Conservation (phyloP, 2,797 vertebrate genomes). For the Pampus argenteus region DNA sequence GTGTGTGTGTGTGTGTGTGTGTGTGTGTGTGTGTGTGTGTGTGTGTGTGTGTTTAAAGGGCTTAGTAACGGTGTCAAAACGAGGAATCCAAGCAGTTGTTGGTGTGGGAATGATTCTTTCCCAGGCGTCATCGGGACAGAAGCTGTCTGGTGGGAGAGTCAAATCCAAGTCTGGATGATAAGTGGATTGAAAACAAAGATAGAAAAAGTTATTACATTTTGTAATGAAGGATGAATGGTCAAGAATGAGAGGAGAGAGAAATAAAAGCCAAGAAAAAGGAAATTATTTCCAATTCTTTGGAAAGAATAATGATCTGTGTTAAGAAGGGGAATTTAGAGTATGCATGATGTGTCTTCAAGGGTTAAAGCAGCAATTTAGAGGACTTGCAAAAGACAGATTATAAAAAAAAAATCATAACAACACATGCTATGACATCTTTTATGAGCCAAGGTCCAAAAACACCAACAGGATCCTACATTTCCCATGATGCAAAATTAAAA, state of each 20-base stretch:
- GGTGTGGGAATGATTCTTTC: conserved; percentile 60
- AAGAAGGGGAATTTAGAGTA: not conserved
- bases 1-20: conserved; percentile 46
- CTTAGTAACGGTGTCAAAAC: conserved; percentile 78
- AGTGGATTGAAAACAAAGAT: not conserved
- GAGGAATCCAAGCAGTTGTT: conserved; percentile 76
- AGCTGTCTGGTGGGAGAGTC: conserved; percentile 69
- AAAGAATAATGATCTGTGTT: not conserved
- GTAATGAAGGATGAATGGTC: not conserved
- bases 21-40: conserved; percentile 54
- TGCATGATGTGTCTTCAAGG: not conserved
- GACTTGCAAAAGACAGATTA: not conserved
- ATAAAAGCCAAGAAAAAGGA: not conserved
- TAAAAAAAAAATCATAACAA: not conserved
- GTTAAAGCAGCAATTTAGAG: not conserved
- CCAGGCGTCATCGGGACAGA: conserved; percentile 43
- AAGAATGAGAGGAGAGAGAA: not conserved
- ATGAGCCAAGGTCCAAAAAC: not conserved
- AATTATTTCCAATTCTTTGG: not conserved
- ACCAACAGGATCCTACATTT: not conserved
- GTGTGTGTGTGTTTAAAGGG: conserved; percentile 32
- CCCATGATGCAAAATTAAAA: not conserved
- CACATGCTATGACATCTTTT: no score
- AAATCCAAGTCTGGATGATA: not conserved
- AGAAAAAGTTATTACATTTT: not conserved